Evolutionary conservation across 2,888 invertebrate genomes (phyloP).

Genomic region (Drosophila monieri): DNA sequence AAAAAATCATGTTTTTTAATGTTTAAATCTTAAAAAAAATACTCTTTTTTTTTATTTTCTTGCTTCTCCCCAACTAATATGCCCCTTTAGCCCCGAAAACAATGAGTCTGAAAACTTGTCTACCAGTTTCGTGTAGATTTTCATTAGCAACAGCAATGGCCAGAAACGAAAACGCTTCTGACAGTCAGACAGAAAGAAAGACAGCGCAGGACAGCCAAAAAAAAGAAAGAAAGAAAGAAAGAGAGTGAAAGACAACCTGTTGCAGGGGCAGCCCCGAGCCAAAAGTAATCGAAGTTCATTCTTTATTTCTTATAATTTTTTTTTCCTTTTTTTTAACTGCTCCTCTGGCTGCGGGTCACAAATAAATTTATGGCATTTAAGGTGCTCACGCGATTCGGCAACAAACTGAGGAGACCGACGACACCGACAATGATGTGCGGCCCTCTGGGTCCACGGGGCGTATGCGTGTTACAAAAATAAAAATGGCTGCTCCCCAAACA

Average conservation of each 20-base stretch:
- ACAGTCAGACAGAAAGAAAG: conserved; percentile 10
- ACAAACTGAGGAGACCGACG: conserved; percentile 1
- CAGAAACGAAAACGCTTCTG: conserved; percentile 50
- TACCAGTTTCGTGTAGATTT: conserved; percentile 72
- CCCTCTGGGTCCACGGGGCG: conserved; percentile 28
- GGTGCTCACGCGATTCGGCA: conserved; percentile 66
- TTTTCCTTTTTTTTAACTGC: not conserved
- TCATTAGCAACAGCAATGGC: conserved; percentile 67
- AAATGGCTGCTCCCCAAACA: conserved; percentile 51
- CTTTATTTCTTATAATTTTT: conserved; percentile 30
- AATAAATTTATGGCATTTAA: conserved; percentile 75
- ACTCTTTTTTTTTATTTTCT: too few species aligned
- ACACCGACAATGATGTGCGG: conserved; percentile 14
- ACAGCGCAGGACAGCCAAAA: too few species aligned
- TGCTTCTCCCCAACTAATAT: not conserved
- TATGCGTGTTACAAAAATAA: conserved; percentile 70
- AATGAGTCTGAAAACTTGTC: conserved; percentile 39
- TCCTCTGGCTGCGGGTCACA: conserved; percentile 61
- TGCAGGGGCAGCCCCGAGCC: conserved; percentile 28
- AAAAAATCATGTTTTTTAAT: too few species aligned
- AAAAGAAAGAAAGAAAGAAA: not conserved
- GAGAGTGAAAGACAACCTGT: conserved; percentile 50
- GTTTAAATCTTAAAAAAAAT: too few species aligned
- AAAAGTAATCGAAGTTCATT: conserved; percentile 75
- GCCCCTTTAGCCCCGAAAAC: not conserved